Evolutionary conservation across 2,888 invertebrate species (phyloP).

Genomic region (Eurois occulta): DNA sequence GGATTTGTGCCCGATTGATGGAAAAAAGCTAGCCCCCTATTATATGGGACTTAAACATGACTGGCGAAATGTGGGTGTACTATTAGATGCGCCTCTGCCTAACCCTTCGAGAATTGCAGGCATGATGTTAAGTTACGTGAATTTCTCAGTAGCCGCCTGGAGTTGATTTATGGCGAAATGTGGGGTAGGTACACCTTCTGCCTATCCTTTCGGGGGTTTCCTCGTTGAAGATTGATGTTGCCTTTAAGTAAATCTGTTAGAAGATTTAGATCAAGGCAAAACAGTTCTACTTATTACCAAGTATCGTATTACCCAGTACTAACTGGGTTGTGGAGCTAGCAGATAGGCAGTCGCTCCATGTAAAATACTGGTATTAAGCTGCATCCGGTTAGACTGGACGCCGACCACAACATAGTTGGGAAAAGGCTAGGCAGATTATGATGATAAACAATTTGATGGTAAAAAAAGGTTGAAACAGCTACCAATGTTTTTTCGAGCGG

Average conservation of each 20-base stretch:
- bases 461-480: background rate
- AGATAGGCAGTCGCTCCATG: no score
- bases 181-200: background rate
- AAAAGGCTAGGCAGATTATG: background rate
- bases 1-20: background rate
- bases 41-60: background rate
- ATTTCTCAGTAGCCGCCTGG: background rate
- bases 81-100: background rate
- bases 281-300: background rate
- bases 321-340: no score
- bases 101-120: background rate
- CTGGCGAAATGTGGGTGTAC: no score
- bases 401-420: background rate
- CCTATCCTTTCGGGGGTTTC: background rate
- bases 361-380: no score
- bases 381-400: no score
- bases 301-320: no score
- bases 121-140: background rate
- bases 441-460: background rate
- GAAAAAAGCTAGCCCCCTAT: background rate
- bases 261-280: background rate
- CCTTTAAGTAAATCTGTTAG: background rate
- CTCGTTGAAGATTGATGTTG: background rate
- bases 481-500: background rate
- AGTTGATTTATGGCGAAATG: background rate